Conservation (phyloP, 2,888 invertebrate species). For the Amphipyra tragopoginis region DNA sequence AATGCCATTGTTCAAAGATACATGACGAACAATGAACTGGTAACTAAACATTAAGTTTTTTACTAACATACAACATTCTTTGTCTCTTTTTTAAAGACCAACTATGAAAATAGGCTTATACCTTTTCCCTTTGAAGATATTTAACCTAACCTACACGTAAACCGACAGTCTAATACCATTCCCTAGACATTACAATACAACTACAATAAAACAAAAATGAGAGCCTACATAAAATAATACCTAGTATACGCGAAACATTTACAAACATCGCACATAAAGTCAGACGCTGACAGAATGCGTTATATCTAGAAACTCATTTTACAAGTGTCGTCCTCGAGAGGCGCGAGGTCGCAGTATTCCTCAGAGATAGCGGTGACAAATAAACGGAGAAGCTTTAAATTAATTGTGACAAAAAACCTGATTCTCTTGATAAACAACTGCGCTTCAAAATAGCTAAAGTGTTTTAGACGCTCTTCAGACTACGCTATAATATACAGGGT, state of each 20-base stretch:
- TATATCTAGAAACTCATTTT: constrained; percentile 54
- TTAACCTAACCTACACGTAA: no score
- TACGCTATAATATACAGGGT: no score
- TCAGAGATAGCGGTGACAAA: constrained; percentile 14
- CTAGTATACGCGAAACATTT: constrained; percentile 2
- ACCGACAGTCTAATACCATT: no score
- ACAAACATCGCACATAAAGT: constrained; percentile 28
- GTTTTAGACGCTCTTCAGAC: constrained; percentile 2
- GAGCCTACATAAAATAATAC: neutral
- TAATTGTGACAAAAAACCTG: constrained; percentile 34
- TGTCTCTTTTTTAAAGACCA: no score
- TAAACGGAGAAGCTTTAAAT: constrained; percentile 18
- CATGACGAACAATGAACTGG: no score
- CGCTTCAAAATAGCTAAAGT: constrained; percentile 19
- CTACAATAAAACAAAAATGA: no score
- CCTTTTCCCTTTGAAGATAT: no score
- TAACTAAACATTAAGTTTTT: no score
- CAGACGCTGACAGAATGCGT: constrained; percentile 35
- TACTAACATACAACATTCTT: no score
- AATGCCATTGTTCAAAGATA: no score
- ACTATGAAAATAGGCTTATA: no score
- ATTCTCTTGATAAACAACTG: constrained; percentile 10
- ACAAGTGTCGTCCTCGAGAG: constrained; percentile 39
- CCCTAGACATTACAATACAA: no score
- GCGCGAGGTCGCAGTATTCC: constrained; percentile 5